These are phyloP conservation scores for Pundamilia nyererei DNA, from an alignment of 2,113 vertebrate genomes.

Conservation along the genomic window DNA sequence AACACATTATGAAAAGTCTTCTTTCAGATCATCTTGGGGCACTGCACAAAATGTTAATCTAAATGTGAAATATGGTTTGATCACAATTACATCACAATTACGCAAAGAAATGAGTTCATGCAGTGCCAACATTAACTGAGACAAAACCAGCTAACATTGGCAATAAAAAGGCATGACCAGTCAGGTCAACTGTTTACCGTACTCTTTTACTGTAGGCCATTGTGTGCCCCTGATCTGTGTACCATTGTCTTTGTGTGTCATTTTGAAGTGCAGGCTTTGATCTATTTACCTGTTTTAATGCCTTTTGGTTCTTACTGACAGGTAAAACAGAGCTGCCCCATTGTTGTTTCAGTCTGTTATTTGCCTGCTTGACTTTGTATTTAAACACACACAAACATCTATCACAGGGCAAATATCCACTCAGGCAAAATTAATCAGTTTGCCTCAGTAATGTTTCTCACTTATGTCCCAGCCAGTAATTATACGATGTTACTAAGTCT, in stretches of 20 bases:
- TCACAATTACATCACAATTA: slow-evolving; percentile 9
- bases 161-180: not conserved
- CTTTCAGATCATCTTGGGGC: not conserved
- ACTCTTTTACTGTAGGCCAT: not conserved
- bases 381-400: not conserved
- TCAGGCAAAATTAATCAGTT: not conserved
- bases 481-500: not conserved
- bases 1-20: slow-evolving; percentile 21
- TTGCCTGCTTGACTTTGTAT: not conserved
- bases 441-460: not conserved
- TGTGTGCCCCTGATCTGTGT: not conserved
- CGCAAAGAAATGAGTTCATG: not conserved
- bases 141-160: not conserved
- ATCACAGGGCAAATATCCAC: not conserved
- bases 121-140: not conserved
- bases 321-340: not conserved
- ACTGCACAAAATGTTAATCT: not conserved
- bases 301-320: not conserved
- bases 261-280: not conserved
- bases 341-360: not conserved
- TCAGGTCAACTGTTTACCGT: not conserved
- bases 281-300: not conserved
- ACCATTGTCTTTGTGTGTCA: not conserved
- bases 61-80: slow-evolving; percentile 1
- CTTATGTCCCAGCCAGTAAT: not conserved